Evolutionary conservation across 2,797 vertebrate species (phyloP).

Genomic region (Neostethus bicornis): DNA sequence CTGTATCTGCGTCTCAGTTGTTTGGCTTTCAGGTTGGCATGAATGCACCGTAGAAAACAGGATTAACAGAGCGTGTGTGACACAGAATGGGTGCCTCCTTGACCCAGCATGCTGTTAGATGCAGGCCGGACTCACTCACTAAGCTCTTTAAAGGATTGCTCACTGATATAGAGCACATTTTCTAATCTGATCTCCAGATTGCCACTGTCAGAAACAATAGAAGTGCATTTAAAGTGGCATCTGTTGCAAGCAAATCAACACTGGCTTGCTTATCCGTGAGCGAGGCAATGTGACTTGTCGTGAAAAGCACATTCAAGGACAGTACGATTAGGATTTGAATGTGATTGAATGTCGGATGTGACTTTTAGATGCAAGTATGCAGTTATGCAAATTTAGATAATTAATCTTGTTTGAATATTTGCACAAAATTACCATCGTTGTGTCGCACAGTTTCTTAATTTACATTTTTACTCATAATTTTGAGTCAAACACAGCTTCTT

Average conservation of each 20-base stretch:
- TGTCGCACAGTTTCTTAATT: not conserved
- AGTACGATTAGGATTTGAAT: conserved; percentile 25
- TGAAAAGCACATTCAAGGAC: conserved; percentile 48
- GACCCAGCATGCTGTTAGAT: conserved; percentile 55
- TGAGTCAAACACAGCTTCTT: too few species aligned
- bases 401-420: conserved; percentile 48
- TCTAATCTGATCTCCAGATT: conserved; percentile 74
- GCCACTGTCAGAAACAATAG: conserved; percentile 58
- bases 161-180: conserved; percentile 40
- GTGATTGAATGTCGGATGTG: conserved; percentile 7
- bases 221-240: conserved; percentile 55
- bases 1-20: conserved; percentile 12
- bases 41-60: conserved; percentile 53
- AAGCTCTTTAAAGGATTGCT: conserved; percentile 60
- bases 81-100: conserved; percentile 37
- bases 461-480: too few species aligned
- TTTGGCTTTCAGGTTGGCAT: conserved; percentile 38
- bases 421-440: conserved; percentile 7
- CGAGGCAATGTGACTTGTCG: conserved; percentile 7
- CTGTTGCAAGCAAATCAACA: conserved; percentile 46
- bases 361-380: conserved; percentile 16
- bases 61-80: conserved; percentile 61
- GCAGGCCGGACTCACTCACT: conserved; percentile 36
- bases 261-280: conserved; percentile 9
- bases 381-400: conserved; percentile 22